phyloP scores from a whole-genome alignment of 2,797 vertebrate genomes.

The Ceryle rudis region DNA sequence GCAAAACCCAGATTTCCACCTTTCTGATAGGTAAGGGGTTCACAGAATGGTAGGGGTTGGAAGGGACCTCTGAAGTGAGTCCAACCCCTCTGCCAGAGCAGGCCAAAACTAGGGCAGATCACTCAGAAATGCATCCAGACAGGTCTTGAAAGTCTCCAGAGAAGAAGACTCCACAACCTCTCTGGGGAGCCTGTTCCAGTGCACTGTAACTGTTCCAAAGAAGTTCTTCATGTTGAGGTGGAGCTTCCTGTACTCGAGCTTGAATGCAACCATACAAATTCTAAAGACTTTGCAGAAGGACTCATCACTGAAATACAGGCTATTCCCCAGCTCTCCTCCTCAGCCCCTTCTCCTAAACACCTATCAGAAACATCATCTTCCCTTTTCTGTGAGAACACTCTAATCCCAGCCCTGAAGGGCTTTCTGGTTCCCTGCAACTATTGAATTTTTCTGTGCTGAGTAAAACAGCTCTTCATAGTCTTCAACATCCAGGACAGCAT shows the following conservation, averaged over 20 bases:
- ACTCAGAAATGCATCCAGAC: no score
- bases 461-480: neutral
- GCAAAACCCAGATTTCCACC: neutral
- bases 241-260: no score
- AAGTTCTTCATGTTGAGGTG: no score
- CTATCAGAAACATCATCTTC: neutral
- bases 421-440: neutral
- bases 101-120: no score
- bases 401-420: neutral
- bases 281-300: neutral
- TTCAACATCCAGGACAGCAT: neutral
- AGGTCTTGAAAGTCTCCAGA: no score
- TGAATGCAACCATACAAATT: neutral
- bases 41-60: no score
- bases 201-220: no score
- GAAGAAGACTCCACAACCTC: no score
- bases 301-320: neutral
- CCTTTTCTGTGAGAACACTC: fast-evolving
- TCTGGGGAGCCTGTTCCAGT: no score
- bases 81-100: no score
- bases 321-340: neutral
- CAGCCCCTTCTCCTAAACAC: neutral
- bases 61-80: no score
- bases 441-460: neutral
- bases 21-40: neutral